Base-by-base conservation (phyloP, 2,113 vertebrate genomes). In the Menura novaehollandiae region DNA sequence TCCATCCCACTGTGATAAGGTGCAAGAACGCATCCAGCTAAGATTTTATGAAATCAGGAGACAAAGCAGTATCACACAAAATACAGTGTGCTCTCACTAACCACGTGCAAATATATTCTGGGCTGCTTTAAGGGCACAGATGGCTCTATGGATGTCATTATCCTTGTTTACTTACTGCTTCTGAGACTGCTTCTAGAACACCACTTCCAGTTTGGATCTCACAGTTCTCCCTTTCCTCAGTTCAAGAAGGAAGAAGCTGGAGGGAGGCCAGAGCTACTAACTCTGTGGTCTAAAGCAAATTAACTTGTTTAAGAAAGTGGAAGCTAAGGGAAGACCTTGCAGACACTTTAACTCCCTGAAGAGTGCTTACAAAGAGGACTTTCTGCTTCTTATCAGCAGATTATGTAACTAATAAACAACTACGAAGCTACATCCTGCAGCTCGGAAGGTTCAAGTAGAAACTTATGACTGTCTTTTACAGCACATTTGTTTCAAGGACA, bases 291-390 rank as follows among this genome's bases (percentile, higher is more conserved):
- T 71, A 56, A 58, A 53, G 51, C 9, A 85, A 84, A 62, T 22
- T 10, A 53, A 26, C 14, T 37, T 52, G 8, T 56, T 77, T 47
- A 51, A 20, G 22, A 15, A 39, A 59, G 39, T 8, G 7, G 23
- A 88, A 71, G 27, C 17, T 32, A 58, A 44, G 13, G 17, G 20
- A 72, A 62, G 28, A 28, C 17, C 63, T 62, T 1, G 3, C 2
- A 83, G 26, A 37, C 32, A 44, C 23, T 37, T 58, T 26, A 58
- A 52, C 19, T 17, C 32, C 49, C 58, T 22, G 30, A 81, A 41
- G 11, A 32, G 2, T 0, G 0, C 39, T 41, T 30, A 59, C 6
- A 28, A 47, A 46, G 26, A n/a, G 2, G 14, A n/a, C 7, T 26
- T 52, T 30, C 44, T 37, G 26, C 3, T 41, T 51, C 39, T 24